Conservation (phyloP, 1,140 invertebrate genomes). For the Heliconius eleuchia region DNA sequence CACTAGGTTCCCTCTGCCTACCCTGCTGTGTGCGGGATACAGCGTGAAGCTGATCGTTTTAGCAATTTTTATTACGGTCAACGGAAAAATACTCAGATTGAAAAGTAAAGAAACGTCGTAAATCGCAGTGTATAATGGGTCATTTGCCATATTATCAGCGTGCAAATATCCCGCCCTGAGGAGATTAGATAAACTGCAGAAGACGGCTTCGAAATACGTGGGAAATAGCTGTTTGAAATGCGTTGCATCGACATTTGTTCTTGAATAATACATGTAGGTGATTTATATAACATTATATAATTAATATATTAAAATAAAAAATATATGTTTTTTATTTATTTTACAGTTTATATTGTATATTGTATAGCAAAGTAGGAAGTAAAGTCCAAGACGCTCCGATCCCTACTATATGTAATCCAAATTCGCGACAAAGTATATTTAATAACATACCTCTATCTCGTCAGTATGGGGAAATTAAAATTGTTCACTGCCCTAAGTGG, state of each 20-base stretch:
- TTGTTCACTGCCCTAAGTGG: too few relatives aligned
- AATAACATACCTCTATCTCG: too few relatives aligned
- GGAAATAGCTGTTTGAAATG: constrained; percentile 43
- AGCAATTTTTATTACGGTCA: neutral
- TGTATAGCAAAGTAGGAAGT: too few relatives aligned
- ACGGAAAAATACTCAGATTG: constrained; percentile 34
- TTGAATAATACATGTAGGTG: neutral
- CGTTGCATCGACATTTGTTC: constrained; percentile 3
- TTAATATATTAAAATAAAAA: neutral
- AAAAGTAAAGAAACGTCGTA: constrained; percentile 34
- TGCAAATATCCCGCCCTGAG: constrained; percentile 74
- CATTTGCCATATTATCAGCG: constrained; percentile 68
- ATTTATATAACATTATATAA: neutral
- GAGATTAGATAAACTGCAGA: constrained; percentile 73
- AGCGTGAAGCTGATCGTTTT: neutral
- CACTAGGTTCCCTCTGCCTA: too few relatives aligned
- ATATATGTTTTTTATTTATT: too few relatives aligned
- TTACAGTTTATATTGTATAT: too few relatives aligned
- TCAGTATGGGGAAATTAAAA: too few relatives aligned
- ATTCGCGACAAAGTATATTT: too few relatives aligned
- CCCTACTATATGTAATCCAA: too few relatives aligned
- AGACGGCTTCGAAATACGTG: constrained; percentile 59
- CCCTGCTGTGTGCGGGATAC: too few relatives aligned
- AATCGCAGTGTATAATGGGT: constrained; percentile 57
- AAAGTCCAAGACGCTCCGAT: too few relatives aligned